phyloP scores from a whole-genome alignment of 2,797 vertebrate genomes.

The Pangasius mekongensis region DNA sequence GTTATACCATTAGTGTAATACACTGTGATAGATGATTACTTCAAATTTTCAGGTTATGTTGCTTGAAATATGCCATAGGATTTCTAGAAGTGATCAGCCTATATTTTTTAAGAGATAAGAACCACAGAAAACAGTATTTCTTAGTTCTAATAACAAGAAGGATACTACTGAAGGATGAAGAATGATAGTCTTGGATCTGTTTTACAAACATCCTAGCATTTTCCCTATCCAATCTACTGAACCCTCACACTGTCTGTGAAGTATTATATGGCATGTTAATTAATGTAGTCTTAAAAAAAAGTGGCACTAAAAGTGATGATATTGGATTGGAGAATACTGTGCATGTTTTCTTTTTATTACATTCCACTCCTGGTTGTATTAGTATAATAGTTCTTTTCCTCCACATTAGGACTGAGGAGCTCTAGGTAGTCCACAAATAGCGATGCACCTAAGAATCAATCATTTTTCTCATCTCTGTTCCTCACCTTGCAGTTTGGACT shows the following conservation, averaged over 20 bases:
- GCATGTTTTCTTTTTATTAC: not conserved
- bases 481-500: slow-evolving; percentile 82
- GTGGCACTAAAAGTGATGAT: not conserved
- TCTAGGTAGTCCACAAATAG: not conserved
- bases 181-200: not conserved
- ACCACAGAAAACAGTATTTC: not conserved
- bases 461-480: not conserved
- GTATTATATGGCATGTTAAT: too few relatives aligned
- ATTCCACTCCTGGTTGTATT: not conserved
- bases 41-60: not conserved
- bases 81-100: not conserved
- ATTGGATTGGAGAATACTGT: not conserved
- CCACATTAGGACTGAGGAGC: not conserved
- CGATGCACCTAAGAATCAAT: not conserved
- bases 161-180: not conserved
- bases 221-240: not conserved
- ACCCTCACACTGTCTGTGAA: not conserved
- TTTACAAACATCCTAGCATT: not conserved
- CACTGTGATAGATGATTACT: not conserved
- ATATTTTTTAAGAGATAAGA: not conserved
- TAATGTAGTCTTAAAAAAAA: not conserved
- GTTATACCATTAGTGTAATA: not conserved
- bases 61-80: not conserved
- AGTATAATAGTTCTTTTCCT: not conserved
- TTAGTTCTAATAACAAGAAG: not conserved